phyloP scores from a whole-genome alignment of 1,140 invertebrate species.

The Andricus grossulariae region DNA sequence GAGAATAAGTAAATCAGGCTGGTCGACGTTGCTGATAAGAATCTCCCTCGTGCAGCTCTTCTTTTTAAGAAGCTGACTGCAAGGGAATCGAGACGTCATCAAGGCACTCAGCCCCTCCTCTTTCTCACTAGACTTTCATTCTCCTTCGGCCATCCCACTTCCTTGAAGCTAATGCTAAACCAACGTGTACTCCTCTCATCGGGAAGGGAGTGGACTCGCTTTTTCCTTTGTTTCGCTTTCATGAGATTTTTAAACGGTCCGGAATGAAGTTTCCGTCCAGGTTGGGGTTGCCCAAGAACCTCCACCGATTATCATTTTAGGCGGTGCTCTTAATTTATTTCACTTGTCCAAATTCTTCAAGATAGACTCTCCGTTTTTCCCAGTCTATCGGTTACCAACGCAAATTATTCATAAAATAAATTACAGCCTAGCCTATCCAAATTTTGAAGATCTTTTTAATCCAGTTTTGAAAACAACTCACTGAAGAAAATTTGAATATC shows the following conservation, averaged over 20 bases:
- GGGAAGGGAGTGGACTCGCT: conserved; percentile 43
- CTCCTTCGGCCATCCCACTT: conserved; percentile 48
- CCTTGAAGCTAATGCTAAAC: conserved; percentile 64
- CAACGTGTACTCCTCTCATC: conserved; percentile 51
- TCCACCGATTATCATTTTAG: conserved; percentile 65
- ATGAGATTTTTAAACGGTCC: conserved; percentile 72
- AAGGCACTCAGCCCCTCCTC: conserved; percentile 47
- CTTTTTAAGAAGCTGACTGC: conserved; percentile 55
- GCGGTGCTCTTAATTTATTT: conserved; percentile 52
- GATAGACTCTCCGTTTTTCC: neutral
- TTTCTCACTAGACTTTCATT: conserved; percentile 40
- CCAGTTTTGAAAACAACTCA: too few relatives aligned
- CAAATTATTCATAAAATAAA: too few relatives aligned
- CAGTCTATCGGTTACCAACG: too few relatives aligned
- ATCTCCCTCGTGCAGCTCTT: conserved; percentile 61
- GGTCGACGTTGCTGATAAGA: conserved; percentile 69
- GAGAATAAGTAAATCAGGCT: conserved; percentile 74
- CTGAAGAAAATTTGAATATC: too few relatives aligned
- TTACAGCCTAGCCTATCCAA: too few relatives aligned
- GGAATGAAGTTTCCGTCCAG: conserved; percentile 63
- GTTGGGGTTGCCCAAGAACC: conserved; percentile 53
- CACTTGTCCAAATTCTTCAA: conserved; percentile 42
- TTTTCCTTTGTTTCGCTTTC: conserved; percentile 69
- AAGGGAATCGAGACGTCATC: conserved; percentile 69
- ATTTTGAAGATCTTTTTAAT: too few relatives aligned